Percentiles rank a stretch among this genome's conserved stretches.
phyloP scores from a whole-genome alignment of 2,113 vertebrate species.

The Platichthys flesus region DNA sequence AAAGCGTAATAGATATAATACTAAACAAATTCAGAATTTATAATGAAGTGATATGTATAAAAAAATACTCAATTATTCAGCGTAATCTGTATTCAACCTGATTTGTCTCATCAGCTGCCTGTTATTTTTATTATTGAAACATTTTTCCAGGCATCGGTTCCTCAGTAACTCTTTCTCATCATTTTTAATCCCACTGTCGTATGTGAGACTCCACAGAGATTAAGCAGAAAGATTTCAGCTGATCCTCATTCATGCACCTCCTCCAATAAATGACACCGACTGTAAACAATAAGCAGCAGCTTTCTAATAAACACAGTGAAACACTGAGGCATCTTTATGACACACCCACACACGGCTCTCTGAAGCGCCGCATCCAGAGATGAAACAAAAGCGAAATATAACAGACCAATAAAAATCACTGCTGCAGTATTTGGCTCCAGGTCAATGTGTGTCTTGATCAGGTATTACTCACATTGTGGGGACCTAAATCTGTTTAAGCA shows the following conservation, averaged over 20 bases:
- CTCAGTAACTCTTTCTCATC: constrained; percentile 4
- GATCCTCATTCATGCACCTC: constrained; percentile 21
- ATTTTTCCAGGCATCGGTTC: neutral
- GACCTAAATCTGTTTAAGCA: no score
- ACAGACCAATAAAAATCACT: constrained; percentile 21
- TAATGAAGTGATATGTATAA: no score
- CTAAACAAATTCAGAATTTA: no score
- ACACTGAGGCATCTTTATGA: neutral
- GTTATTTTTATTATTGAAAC: neutral
- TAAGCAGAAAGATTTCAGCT: constrained; percentile 19
- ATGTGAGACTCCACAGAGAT: constrained; percentile 23
- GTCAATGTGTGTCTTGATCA: neutral
- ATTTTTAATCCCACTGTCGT: constrained; percentile 14
- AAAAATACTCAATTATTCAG: no score
- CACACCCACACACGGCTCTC: no score
- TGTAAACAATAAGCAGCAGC: constrained; percentile 26
- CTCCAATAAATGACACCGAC: constrained; percentile 15
- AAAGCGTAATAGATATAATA: no score
- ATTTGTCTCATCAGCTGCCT: neutral
- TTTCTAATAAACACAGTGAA: constrained; percentile 24
- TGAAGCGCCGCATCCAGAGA: constrained; percentile 14
- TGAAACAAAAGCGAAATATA: constrained; percentile 37
- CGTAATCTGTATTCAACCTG: no score
- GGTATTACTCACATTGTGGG: no score
- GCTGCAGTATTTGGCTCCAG: constrained; percentile 35